Base-by-base conservation (phyloP, 2,797 vertebrate genomes). In the Choloepus didactylus region DNA sequence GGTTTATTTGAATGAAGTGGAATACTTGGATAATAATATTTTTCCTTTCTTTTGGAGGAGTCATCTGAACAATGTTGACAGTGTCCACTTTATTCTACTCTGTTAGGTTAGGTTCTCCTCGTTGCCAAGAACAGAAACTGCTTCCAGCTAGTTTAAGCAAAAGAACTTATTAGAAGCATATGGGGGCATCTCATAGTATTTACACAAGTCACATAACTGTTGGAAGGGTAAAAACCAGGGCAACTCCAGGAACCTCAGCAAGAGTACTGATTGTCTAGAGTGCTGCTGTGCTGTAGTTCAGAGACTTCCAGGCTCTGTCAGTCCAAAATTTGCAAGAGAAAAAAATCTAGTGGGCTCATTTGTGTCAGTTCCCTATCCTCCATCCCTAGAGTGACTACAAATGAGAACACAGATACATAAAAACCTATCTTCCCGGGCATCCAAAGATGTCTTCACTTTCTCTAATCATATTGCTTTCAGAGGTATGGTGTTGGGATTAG, bases 1-100 rank as follows among this genome's bases (percentile, higher is more conserved):
- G 54, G 41, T 92, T 90, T 93, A 76, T 88, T 88, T 91, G 51
- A 93, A 93, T 94, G 85, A 95, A 94, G n/a, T 60, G 4, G 79
- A 19, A 85, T 88, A 60, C 14, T 59, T 80, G 21, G 29, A 11
- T 90, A 90, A 93, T 46, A 83, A 67, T 87, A 29, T 66, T 79
- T 67, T 92, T 80, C n/a, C 41, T 90, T 67, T 95, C 49, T 81
- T 77, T 84, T 21, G 35, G 6, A 19, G 87, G 49, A 62, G 44
- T 75, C 27, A 46, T 29, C 19, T 84, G 23, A 87, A 64, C 93
- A 83, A 84, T 77, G 25, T 64, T 69, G n/a, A 44, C 75, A 93
- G 16, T 86, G 11, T 76, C 38, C 11, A 49, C 38, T 27, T 88
- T 85, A 85, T 46, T 85, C 80, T 70, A 56, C 44, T 66, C 6